Evolutionary conservation across 2,797 vertebrate species (phyloP).

Genomic region (Anabacerthia variegaticeps): DNA sequence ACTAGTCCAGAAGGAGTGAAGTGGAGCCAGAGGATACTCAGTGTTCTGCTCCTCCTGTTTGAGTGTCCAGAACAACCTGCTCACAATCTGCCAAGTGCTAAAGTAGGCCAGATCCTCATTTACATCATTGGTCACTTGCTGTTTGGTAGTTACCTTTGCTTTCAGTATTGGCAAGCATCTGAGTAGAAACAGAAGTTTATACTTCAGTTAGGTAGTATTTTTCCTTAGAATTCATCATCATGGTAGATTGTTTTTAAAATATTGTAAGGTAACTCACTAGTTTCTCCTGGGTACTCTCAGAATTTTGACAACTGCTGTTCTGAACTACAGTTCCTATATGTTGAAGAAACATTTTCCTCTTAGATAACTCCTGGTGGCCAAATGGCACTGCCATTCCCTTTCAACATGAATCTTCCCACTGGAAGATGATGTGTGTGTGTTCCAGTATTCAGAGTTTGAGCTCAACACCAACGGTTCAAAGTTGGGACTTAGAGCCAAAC

Average conservation of each 20-base stretch:
- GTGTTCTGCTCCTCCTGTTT: not conserved
- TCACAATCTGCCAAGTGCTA: not conserved
- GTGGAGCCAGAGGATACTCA: not conserved
- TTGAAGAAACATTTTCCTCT: not conserved
- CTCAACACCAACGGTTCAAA: not conserved
- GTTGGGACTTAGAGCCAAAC: not conserved
- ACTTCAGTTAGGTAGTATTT: not conserved
- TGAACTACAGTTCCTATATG: not conserved
- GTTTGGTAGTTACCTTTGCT: not conserved
- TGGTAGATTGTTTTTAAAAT: not conserved
- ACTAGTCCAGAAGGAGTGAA: not conserved
- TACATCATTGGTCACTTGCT: not conserved
- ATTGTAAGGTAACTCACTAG: not conserved
- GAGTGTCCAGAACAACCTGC: not conserved
- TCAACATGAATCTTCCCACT: not conserved
- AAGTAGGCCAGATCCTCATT: not conserved
- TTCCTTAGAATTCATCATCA: not conserved
- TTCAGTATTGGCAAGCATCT: not conserved
- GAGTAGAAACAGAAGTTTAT: not conserved
- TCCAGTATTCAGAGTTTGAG: not conserved
- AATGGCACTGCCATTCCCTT: not conserved
- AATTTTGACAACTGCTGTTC: not conserved
- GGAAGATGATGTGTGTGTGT: not conserved
- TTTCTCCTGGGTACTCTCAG: not conserved
- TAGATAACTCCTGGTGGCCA: not conserved